Base-by-base conservation (phyloP, 2,888 invertebrate genomes). In the Drosophila barbarae region DNA sequence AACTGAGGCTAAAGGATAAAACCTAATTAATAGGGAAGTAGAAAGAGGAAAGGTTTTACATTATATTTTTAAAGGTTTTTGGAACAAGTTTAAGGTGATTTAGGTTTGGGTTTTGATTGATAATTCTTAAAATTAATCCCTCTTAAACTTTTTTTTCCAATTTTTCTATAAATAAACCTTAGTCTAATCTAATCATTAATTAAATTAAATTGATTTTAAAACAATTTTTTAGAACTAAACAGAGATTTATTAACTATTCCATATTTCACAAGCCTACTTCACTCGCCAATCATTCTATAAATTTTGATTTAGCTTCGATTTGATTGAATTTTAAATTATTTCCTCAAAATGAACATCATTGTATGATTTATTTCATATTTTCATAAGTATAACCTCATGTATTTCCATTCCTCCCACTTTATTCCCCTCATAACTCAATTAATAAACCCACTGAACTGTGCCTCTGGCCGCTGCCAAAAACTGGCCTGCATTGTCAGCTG, bases 401-500 rank as follows among this genome's bases (percentile, higher is more conserved):
- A 1, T 9, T 12, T 9, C 6, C 15, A 23, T n/a, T 15, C 12
- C n/a, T 2, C 10, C 2, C 13, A 8, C 1, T 10, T n/a, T 41
- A 9, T 15, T 28, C 10, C 8, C 8, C 5, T 21, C 5, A n/a
- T 47, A 35, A 26, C 35, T 15, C n/a, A 61, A 65, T 65, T 65
- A 61, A 35, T 10, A 12, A 42, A 15, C 36, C 30, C 6, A 10
- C 18, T 12, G 18, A n/a, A 12, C 8, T 41, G 10, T 8, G 23
- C 15, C 38, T 9, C 13, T 56, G 30, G 13, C 12, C 6, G 1
- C 51, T 38, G 2, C 13, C 30, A 0, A 39, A 32, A 32, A 32
- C 9, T 12, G 18, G 18, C 28, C 35, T 34, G 21, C 21, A 5
- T 13, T 47, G 54, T 42, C 57, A 58, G 58, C 59, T 42, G 41